Percentiles rank a stretch among this genome's conserved stretches.
Evolutionary conservation across 2,797 vertebrate genomes (phyloP).

Genomic region (Channallabes apus): DNA sequence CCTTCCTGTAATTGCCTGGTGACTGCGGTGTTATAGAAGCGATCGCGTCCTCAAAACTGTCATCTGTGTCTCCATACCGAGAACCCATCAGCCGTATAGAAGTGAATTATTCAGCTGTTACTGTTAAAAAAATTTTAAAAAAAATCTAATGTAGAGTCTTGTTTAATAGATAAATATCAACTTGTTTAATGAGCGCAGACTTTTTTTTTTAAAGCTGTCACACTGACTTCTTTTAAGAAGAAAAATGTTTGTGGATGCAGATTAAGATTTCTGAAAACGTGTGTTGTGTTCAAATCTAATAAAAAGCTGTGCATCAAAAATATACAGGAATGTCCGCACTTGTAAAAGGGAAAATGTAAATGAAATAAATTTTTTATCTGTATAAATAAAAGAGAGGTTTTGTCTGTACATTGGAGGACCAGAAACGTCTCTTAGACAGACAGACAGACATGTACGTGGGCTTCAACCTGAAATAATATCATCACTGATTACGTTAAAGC

Average conservation of each 20-base stretch:
- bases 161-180: background rate
- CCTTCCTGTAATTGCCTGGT: constrained; percentile 5
- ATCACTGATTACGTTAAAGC: too few species aligned
- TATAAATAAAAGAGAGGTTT: background rate
- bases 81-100: background rate
- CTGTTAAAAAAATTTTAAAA: background rate
- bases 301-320: background rate
- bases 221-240: background rate
- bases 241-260: background rate
- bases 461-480: too few species aligned
- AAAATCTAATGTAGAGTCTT: background rate
- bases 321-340: background rate
- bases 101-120: background rate
- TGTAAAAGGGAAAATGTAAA: background rate
- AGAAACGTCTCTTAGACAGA: too few species aligned
- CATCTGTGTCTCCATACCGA: background rate
- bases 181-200: background rate
- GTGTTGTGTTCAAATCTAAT: background rate
- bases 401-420: too few species aligned
- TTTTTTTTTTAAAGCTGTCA: background rate
- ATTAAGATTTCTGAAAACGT: background rate
- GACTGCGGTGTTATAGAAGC: background rate
- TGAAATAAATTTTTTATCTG: background rate
- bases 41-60: background rate
- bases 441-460: too few species aligned